Conservation (phyloP, 2,797 vertebrate species). For the Coreius guichenoti region DNA sequence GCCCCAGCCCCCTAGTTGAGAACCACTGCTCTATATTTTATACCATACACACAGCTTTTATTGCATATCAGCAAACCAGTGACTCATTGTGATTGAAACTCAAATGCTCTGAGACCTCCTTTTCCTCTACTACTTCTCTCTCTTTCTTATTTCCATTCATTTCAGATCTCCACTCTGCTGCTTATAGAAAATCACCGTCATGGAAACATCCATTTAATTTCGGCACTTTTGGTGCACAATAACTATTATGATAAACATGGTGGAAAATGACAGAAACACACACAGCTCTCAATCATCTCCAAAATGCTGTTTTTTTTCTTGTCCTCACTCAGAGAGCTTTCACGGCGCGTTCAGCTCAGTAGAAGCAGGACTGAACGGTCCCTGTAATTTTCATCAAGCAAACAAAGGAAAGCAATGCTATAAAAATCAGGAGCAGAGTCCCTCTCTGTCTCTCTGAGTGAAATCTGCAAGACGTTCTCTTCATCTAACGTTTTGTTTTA, state of each 20-base stretch:
- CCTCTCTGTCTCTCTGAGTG: not conserved
- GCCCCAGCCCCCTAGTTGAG: not conserved
- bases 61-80: conserved; percentile 16
- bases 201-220: conserved; percentile 53
- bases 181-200: conserved; percentile 57
- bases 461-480: conserved; percentile 10
- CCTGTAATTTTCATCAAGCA: conserved; percentile 57
- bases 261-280: conserved; percentile 25
- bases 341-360: not conserved
- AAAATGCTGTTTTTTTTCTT: not conserved
- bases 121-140: not conserved
- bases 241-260: conserved; percentile 38
- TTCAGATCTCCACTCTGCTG: conserved; percentile 33
- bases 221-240: conserved; percentile 37
- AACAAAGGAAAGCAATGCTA: conserved; percentile 52
- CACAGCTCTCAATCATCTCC: conserved; percentile 50
- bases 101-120: conserved; percentile 4
- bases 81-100: conserved; percentile 23
- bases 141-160: conserved; percentile 42
- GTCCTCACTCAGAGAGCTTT: conserved; percentile 16
- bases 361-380: not conserved
- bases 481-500: conserved; percentile 35
- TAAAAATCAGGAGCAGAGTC: conserved; percentile 38
- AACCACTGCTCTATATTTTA: not conserved
- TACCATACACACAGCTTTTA: not conserved